phyloP scores from a whole-genome alignment of 2,113 vertebrate species.

The Corapipo altera region DNA sequence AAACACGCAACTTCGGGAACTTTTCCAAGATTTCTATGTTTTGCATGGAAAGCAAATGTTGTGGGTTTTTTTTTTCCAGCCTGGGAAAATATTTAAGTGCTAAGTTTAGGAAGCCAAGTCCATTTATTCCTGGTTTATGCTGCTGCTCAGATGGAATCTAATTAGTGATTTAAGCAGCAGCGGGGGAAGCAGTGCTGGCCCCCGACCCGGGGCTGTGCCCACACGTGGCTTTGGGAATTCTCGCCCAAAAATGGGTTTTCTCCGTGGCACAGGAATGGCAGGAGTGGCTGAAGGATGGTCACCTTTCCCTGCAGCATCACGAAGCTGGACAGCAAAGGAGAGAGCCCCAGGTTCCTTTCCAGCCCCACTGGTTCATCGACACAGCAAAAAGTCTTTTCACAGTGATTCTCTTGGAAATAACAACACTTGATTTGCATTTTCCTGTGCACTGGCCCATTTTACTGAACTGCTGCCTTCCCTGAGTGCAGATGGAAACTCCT shows the following conservation, averaged over 20 bases:
- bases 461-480: neutral
- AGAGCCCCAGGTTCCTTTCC: neutral
- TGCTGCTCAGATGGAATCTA: conserved; percentile 3
- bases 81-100: conserved; percentile 55
- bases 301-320: neutral
- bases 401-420: neutral
- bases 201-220: neutral
- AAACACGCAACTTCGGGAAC: conserved; percentile 10
- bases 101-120: conserved; percentile 38
- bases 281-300: neutral
- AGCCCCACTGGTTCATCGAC: neutral
- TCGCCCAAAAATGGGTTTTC: neutral
- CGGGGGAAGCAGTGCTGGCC: neutral
- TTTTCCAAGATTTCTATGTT: conserved; percentile 62
- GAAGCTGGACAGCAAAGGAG: fast-evolving
- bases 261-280: fast-evolving
- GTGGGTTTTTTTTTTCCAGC: neutral
- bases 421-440: neutral
- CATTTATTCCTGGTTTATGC: conserved; percentile 1
- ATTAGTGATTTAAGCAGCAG: neutral
- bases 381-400: fast-evolving
- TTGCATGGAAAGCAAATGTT: conserved; percentile 63
- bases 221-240: neutral
- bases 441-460: neutral
- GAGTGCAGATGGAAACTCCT: neutral